Percentiles rank a stretch among this genome's conserved stretches.
Evolutionary conservation across 2,797 vertebrate species (phyloP).

Genomic region (Melopsittacus undulatus): DNA sequence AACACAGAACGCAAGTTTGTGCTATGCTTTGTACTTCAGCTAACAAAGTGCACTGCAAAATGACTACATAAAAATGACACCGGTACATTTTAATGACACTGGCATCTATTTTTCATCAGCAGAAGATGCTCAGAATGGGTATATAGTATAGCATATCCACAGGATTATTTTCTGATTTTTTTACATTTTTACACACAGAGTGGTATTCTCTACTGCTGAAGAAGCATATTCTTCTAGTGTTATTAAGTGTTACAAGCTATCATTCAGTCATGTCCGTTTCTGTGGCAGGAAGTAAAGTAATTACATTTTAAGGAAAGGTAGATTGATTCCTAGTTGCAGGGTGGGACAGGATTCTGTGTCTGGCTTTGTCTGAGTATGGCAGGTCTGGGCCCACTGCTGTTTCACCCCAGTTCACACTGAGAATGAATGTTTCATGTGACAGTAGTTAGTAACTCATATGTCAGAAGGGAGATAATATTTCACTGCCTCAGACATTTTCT

Average conservation of each 20-base stretch:
- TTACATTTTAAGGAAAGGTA: not conserved
- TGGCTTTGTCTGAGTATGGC: not conserved
- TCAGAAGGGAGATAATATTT: not conserved
- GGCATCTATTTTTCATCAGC: not conserved
- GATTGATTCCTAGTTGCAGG: not conserved
- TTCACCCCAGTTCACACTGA: not conserved
- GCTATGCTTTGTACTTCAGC: not conserved
- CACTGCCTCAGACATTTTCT: not conserved
- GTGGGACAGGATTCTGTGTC: not conserved
- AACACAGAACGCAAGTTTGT: not conserved
- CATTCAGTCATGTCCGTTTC: not conserved
- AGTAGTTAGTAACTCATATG: not conserved
- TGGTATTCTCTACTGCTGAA: not conserved
- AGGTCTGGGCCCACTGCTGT: not conserved
- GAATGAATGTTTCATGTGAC: not conserved
- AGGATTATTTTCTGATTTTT: not conserved
- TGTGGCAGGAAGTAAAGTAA: not conserved
- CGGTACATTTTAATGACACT: not conserved
- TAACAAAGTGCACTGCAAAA: not conserved
- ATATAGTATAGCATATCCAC: not conserved
- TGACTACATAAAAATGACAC: not conserved
- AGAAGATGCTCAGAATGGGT: not conserved
- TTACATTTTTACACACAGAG: not conserved
- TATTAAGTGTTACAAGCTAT: not conserved
- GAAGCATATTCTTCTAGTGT: not conserved